A percentile compares a stretch with the other conserved stretches of the same genome.
Conservation (phyloP, 2,888 invertebrate species). For the Chalcosyrphus nemorum region DNA sequence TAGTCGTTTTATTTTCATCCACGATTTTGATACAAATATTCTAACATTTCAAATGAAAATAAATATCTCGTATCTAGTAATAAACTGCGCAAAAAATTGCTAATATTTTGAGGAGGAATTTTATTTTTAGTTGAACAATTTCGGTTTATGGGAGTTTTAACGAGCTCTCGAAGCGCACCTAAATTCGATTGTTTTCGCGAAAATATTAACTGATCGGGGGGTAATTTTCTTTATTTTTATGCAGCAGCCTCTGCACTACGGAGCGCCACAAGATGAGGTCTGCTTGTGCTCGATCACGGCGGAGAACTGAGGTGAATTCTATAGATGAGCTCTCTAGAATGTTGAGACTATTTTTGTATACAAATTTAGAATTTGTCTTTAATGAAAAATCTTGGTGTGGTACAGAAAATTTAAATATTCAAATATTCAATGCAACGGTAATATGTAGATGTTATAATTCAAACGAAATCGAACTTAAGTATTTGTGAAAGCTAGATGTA, state of each 20-base stretch:
- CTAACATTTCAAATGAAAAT: not conserved
- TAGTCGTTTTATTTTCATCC: slow-evolving; percentile 48
- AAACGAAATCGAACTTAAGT: too few relatives aligned
- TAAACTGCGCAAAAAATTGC: not conserved
- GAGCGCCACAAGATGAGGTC: slow-evolving; percentile 27
- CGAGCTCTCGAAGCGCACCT: slow-evolving; percentile 14
- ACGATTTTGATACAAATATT: slow-evolving; percentile 9
- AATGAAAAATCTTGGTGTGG: not conserved
- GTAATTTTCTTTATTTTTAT: not conserved
- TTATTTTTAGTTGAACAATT: slow-evolving; percentile 25
- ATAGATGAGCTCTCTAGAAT: too few relatives aligned
- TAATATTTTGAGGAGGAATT: not conserved
- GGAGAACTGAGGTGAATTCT: slow-evolving; percentile 48
- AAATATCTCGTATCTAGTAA: not conserved
- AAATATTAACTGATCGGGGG: not conserved
- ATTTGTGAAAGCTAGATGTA: too few relatives aligned
- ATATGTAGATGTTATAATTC: too few relatives aligned
- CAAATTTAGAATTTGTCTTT: slow-evolving; percentile 6
- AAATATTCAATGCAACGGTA: not conserved
- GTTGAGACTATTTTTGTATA: slow-evolving; percentile 37
- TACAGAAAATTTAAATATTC: not conserved
- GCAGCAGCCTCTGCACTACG: slow-evolving; percentile 1
- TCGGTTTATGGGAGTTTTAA: not conserved
- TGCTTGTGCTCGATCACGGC: slow-evolving; percentile 24
- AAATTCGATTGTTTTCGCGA: slow-evolving; percentile 2